Conservation (phyloP, 2,113 vertebrate species). For the Argyrosomus japonicus region DNA sequence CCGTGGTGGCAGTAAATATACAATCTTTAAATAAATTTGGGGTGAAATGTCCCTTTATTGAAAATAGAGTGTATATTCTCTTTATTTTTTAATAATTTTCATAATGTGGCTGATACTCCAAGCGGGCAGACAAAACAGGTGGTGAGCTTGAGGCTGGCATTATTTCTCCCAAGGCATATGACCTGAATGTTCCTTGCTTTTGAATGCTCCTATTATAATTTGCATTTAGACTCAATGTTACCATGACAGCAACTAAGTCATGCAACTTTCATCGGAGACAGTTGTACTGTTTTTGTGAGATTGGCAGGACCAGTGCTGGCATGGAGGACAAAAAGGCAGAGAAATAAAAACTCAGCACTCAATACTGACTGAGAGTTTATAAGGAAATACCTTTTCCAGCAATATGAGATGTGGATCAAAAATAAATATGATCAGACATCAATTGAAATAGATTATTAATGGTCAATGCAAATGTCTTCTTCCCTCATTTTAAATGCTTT, state of each 20-base stretch:
- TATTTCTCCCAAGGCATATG: slow-evolving; percentile 16
- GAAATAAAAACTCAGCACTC: neutral
- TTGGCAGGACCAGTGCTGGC: neutral
- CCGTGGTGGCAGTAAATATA: neutral
- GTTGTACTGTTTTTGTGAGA: slow-evolving; percentile 8
- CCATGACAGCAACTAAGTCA: slow-evolving; percentile 50
- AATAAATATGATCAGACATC: slow-evolving; percentile 5
- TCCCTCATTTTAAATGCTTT: slow-evolving; percentile 23
- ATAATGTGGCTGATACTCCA: slow-evolving; percentile 17
- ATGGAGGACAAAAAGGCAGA: neutral
- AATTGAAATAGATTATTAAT: slow-evolving; percentile 58
- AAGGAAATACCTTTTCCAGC: neutral
- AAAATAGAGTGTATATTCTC: neutral
- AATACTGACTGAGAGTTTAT: neutral
- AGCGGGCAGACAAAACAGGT: slow-evolving; percentile 24
- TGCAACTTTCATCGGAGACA: slow-evolving; percentile 38
- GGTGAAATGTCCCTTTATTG: neutral
- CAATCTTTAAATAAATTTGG: neutral
- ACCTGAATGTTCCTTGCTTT: slow-evolving; percentile 34
- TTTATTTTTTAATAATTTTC: neutral
- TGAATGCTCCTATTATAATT: slow-evolving; percentile 39
- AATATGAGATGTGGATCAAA: neutral
- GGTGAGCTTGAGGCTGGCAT: slow-evolving; percentile 10
- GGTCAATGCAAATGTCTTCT: slow-evolving; percentile 9
- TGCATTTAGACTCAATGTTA: slow-evolving; percentile 40